Evolutionary conservation across 2,113 vertebrate species (phyloP), one percentile per base, ranked within the genome.

Genomic region (Caranx ignobilis): DNA sequence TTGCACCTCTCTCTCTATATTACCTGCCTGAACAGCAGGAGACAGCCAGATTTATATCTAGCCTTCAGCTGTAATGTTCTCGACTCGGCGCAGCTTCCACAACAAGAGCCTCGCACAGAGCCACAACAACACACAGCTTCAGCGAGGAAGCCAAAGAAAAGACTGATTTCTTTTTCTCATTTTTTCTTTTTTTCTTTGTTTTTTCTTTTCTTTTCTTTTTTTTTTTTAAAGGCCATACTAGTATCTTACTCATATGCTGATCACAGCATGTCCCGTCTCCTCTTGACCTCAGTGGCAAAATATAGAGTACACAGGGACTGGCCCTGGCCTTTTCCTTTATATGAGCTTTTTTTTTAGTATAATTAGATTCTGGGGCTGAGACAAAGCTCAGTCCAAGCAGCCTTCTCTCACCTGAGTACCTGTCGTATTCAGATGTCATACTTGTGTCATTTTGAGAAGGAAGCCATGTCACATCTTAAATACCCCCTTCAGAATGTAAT

Each of bases 51-150:
- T 93, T 90, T 89, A 92, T 92, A 83, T 85, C 86, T 73, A 11
- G 87, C 88, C 91, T 85, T 85, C 69, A 84, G 91, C 89, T 79
- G 67, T 83, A 90, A 89, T 85, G 88, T 84, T 90, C 85, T 88
- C 66, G 35, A 84, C 86, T 87, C 79, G 79, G 81, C 63, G 77
- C 67, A 60, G 84, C 60, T 75, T 32, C 77, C 79, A 52, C 62
- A 59, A 76, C 50, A 65, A 84, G 48, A 48, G 48, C 18, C 65
- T 67, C 0, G 69, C 7, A n/a, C 77, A 35, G 66, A 71, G 52
- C 47, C 54, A 43, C 65, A 37, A 12, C 75, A 16, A 41, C 60
- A 32, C 35, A 13, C 70, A 15, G 31, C 32, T 59, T 63, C 7
- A 31, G 59, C 31, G 32, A 41, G 26, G 35, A 19, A 11, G 21